Evolutionary conservation across 2,113 vertebrate species (phyloP).

Genomic region (Ceyx cyanopectus): DNA sequence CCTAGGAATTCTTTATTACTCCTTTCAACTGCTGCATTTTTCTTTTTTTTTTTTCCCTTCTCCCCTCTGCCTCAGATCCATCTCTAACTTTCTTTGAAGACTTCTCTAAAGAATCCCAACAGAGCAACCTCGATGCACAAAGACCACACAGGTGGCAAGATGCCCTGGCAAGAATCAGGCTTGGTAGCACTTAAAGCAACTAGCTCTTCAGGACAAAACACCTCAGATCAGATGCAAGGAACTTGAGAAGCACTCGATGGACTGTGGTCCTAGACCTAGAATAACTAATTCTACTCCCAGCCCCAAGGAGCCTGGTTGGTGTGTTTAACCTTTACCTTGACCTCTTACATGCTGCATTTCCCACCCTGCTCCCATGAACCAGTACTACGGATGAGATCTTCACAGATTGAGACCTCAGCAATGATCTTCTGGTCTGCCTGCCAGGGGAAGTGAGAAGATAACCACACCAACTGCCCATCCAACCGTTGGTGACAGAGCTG

Average conservation of each 20-base stretch:
- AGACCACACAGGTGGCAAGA: neutral
- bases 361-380: neutral
- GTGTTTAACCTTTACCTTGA: neutral
- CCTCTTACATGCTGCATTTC: neutral
- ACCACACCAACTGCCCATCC: neutral
- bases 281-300: neutral
- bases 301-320: neutral
- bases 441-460: slow-evolving; percentile 32
- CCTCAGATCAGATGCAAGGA: neutral
- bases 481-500: neutral
- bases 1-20: neutral
- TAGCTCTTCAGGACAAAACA: neutral
- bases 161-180: neutral
- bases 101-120: neutral
- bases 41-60: too few relatives aligned
- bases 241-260: neutral
- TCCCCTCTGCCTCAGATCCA: slow-evolving; percentile 1
- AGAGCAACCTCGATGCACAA: neutral
- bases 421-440: slow-evolving; percentile 5
- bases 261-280: neutral
- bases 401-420: neutral
- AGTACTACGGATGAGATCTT: neutral
- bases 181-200: slow-evolving; percentile 18
- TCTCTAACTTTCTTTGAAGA: slow-evolving; percentile 52
- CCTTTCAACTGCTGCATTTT: neutral